phyloP scores from a whole-genome alignment of 1,140 invertebrate species.

The Harpegnathos saltator region DNA sequence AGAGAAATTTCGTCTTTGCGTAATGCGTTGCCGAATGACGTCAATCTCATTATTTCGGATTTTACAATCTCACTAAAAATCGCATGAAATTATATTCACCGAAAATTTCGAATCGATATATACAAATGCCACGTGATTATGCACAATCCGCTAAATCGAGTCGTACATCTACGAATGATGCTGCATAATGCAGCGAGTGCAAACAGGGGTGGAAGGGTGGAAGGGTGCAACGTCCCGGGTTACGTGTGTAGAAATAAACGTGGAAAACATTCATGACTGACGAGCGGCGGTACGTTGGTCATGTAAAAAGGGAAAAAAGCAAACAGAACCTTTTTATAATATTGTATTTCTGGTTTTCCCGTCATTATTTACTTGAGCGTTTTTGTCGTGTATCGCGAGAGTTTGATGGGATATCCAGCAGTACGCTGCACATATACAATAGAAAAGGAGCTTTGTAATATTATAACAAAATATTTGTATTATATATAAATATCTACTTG shows the following conservation, averaged over 20 bases:
- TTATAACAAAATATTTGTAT: neutral
- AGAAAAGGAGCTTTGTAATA: neutral
- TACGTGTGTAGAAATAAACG: conserved; percentile 21
- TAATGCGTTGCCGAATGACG: neutral
- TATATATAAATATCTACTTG: neutral
- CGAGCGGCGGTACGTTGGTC: neutral
- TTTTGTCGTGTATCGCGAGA: neutral
- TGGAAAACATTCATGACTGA: conserved; percentile 1
- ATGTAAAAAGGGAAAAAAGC: neutral
- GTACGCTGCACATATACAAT: neutral
- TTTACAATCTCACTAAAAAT: neutral
- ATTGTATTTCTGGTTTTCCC: conserved; percentile 15
- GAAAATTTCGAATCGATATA: neutral
- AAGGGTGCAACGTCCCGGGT: neutral
- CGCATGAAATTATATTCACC: neutral
- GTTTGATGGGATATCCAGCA: neutral
- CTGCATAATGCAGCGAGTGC: neutral
- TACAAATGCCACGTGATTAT: neutral
- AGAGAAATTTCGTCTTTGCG: neutral
- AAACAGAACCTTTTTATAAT: conserved; percentile 3
- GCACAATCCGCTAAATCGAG: neutral
- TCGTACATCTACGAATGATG: neutral
- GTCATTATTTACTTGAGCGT: conserved; percentile 23
- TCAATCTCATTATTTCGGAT: conserved; percentile 15
- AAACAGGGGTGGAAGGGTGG: neutral